Evolutionary conservation across 2,113 vertebrate species (phyloP).

Genomic region (Phyllostomus discolor): DNA sequence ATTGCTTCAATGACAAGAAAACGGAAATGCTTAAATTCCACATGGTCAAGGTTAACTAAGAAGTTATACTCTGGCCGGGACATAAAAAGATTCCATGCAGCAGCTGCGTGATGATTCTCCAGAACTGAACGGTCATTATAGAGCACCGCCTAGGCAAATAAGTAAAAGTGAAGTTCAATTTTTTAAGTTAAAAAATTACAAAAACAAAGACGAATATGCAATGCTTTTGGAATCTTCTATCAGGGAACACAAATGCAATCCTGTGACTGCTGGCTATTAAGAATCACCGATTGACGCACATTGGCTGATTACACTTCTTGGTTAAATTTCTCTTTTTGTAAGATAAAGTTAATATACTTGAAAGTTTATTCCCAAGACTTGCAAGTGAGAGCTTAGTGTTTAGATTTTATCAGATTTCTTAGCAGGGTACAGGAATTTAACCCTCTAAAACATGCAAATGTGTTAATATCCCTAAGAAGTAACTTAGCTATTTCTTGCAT

Average conservation of each 20-base stretch:
- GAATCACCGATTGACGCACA: background rate
- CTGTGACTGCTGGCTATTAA: background rate
- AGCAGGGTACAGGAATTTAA: background rate
- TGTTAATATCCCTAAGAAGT: background rate
- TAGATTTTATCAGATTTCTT: background rate
- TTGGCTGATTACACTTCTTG: background rate
- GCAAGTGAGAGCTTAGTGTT: background rate
- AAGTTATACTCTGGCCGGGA: conserved; percentile 96
- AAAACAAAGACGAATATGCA: background rate
- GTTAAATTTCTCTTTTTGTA: background rate
- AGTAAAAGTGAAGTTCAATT: background rate
- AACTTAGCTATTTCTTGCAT: background rate
- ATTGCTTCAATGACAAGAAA: conserved; percentile 99
- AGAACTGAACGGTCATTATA: conserved; percentile 98
- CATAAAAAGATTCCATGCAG: conserved; percentile 98
- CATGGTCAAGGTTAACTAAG: conserved; percentile 92
- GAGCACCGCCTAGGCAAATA: conserved; percentile 87
- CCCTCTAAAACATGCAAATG: background rate
- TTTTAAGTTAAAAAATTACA: background rate
- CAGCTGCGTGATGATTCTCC: conserved; percentile 97
- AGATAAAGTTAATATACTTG: background rate
- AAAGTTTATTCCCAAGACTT: background rate
- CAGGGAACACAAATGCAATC: background rate
- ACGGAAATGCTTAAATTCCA: conserved; percentile 98
- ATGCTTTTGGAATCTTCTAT: background rate